These are phyloP conservation scores for Ernsta delagoae DNA, from an alignment of 2,888 invertebrate genomes.

Conservation along the genomic window DNA sequence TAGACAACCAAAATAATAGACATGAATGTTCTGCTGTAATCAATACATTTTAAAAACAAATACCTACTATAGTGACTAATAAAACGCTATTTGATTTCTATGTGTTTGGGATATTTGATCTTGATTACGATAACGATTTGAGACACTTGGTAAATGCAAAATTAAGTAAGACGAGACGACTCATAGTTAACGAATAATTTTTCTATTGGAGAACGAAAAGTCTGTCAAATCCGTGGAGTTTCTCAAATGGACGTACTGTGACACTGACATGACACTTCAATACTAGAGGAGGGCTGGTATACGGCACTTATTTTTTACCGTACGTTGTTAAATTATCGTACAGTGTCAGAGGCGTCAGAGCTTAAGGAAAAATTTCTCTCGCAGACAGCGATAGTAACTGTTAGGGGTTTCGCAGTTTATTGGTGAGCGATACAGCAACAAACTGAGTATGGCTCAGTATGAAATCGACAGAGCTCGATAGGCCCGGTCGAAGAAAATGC, in stretches of 20 bases:
- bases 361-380: background rate
- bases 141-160: no score
- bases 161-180: no score
- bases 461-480: no score
- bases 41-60: constrained; percentile 14
- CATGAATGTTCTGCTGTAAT: constrained; percentile 10
- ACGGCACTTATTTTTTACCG: no score
- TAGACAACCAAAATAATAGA: constrained; percentile 23
- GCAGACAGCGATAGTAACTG: no score
- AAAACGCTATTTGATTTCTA: background rate
- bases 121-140: background rate
- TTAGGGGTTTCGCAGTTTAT: no score
- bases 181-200: no score
- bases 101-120: background rate
- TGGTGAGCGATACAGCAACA: no score
- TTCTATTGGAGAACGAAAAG: no score
- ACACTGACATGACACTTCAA: background rate
- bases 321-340: background rate
- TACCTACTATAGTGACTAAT: background rate
- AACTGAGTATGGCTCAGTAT: no score
- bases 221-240: no score
- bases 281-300: no score
- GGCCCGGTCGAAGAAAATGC: constrained; percentile 61
- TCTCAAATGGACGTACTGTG: background rate
- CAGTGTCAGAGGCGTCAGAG: background rate